Evolutionary conservation across 2,797 vertebrate genomes (phyloP).

Genomic region (Xyrichtys novacula): DNA sequence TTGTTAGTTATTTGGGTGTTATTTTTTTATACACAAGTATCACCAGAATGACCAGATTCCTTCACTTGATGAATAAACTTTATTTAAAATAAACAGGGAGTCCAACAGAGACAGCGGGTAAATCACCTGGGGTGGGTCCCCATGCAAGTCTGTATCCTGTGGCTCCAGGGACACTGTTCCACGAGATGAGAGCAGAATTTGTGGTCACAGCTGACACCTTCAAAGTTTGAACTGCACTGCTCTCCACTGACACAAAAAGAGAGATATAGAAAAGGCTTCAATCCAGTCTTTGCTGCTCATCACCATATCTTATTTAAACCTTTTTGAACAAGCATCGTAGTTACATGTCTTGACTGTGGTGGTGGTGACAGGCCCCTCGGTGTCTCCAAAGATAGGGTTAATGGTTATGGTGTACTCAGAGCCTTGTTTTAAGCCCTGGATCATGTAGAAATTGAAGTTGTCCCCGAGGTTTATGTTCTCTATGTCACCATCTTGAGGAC

Average conservation of each 20-base stretch:
- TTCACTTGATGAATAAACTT: not conserved
- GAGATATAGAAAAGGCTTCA: not conserved
- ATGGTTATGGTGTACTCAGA: slow-evolving; percentile 87
- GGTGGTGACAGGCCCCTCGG: slow-evolving; percentile 86
- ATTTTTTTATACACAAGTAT: not conserved
- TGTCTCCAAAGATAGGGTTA: slow-evolving; percentile 91
- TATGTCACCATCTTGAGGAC: slow-evolving; percentile 85
- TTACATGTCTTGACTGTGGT: slow-evolving; percentile 85
- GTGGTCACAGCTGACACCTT: slow-evolving; percentile 87
- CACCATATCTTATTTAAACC: not conserved
- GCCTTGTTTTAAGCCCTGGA: slow-evolving; percentile 89
- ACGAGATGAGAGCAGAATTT: slow-evolving; percentile 84
- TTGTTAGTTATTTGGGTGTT: not conserved
- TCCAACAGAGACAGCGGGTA: not conserved
- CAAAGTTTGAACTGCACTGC: slow-evolving; percentile 87
- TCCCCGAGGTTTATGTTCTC: slow-evolving; percentile 90
- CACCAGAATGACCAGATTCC: not conserved
- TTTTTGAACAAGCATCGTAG: not conserved
- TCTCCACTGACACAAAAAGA: slow-evolving; percentile 84
- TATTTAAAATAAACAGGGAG: not conserved
- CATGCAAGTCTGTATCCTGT: slow-evolving; percentile 91
- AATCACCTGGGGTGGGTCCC: slow-evolving; percentile 90
- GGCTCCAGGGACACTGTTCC: slow-evolving; percentile 90
- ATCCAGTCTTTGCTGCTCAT: not conserved
- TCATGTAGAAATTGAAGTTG: slow-evolving; percentile 89